A percentile compares a stretch with the other conserved stretches of the same genome.
These are phyloP conservation scores for Cassiopea andromeda DNA, from an alignment of 30 jellyfish, hydroid and myxozoan genomes.

Conservation along the genomic window DNA sequence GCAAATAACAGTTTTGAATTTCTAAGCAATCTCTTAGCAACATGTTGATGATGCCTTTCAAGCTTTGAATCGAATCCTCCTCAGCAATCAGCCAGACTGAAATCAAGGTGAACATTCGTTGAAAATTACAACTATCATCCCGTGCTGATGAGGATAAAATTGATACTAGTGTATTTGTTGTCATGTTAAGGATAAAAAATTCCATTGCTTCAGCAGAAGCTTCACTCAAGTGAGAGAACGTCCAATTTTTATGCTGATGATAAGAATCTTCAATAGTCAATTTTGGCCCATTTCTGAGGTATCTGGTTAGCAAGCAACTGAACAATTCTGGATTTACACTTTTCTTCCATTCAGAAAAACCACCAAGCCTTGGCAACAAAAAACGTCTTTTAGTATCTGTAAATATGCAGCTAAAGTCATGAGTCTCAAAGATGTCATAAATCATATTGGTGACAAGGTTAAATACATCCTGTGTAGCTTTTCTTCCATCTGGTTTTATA, in stretches of 20 bases:
- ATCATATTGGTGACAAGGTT: not conserved
- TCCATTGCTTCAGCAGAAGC: conserved; percentile 5
- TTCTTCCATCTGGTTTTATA: not conserved
- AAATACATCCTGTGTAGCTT: not conserved
- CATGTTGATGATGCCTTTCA: not conserved
- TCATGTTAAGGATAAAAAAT: conserved; percentile 5
- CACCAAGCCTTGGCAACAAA: conserved; percentile 15
- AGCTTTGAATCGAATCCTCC: conserved; percentile 9
- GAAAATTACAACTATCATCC: not conserved
- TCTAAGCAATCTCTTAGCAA: conserved; percentile 11
- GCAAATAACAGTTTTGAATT: not conserved
- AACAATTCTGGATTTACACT: not conserved
- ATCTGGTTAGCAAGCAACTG: not conserved
- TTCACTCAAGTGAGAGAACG: conserved; percentile 7
- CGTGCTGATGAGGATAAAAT: not conserved
- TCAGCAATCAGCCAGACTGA: conserved; percentile 54
- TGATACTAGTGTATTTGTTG: not conserved
- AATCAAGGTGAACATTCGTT: conserved; percentile 10
- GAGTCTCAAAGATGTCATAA: not conserved
- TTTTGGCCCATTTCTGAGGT: not conserved
- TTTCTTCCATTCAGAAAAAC: not conserved
- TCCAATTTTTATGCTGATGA: conserved; percentile 43
- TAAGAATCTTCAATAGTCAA: conserved; percentile 14
- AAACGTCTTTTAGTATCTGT: not conserved
- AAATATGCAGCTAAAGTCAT: not conserved